A percentile compares a stretch with the other conserved stretches of the same genome.
Conservation (phyloP, 2,888 invertebrate species). For the Zaprionus bogoriensis region DNA sequence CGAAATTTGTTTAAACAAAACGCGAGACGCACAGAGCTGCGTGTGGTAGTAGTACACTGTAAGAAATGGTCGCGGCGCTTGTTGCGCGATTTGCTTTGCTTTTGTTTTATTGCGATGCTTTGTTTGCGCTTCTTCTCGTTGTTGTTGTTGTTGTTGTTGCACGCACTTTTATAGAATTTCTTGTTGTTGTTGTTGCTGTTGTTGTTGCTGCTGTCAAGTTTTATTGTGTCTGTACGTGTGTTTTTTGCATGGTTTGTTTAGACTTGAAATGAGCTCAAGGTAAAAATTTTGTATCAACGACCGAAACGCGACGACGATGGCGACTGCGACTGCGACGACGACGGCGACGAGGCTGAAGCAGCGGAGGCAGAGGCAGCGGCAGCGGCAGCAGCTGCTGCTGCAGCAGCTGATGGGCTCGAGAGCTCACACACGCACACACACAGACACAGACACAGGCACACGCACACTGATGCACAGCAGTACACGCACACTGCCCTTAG, state of each 20-base stretch:
- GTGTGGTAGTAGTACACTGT: no score
- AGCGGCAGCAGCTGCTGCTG: slow-evolving; percentile 23
- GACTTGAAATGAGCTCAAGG: slow-evolving; percentile 76
- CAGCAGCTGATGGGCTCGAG: slow-evolving; percentile 46
- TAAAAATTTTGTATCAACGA: slow-evolving; percentile 67
- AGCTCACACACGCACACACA: slow-evolving; percentile 7
- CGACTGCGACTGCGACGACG: slow-evolving; percentile 16
- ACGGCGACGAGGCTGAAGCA: slow-evolving; percentile 8
- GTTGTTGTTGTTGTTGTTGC: slow-evolving; percentile 6
- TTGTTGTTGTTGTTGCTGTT: slow-evolving; percentile 4
- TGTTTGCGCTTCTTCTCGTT: not conserved
- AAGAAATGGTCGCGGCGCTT: no score
- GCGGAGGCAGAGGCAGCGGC: slow-evolving; percentile 11
- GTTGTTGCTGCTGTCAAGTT: not conserved
- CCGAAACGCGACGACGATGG: slow-evolving; percentile 43
- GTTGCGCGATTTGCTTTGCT: not conserved
- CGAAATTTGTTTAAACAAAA: no score
- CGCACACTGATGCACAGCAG: not conserved
- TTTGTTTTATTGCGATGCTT: not conserved
- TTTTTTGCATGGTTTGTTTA: slow-evolving; percentile 54
- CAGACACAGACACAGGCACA: not conserved
- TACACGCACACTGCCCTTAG: no score
- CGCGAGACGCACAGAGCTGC: no score
- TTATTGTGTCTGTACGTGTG: slow-evolving; percentile 10
- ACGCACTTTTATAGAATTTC: slow-evolving; percentile 40